Conservation (phyloP, 2,113 vertebrate species). For the Megaceryle torquata region DNA sequence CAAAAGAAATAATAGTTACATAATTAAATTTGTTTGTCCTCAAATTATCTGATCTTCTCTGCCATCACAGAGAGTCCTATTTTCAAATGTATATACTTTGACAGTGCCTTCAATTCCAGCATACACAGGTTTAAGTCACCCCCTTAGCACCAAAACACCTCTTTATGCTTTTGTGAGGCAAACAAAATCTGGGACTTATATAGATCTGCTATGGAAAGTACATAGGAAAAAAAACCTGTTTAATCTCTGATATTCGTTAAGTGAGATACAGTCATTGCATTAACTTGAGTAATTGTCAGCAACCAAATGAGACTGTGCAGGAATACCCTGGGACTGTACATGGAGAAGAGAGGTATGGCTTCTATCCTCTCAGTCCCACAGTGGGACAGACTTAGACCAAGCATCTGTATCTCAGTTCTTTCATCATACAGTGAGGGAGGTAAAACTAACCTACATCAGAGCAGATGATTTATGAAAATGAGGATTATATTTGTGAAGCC, state of each 20-base stretch:
- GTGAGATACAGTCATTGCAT: neutral
- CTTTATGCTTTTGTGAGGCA: neutral
- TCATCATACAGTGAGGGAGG: neutral
- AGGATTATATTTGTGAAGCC: neutral
- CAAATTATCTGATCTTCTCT: conserved; percentile 17
- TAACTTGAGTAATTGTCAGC: neutral
- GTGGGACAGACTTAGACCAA: neutral
- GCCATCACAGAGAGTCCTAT: neutral
- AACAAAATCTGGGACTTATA: neutral
- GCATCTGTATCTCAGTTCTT: neutral
- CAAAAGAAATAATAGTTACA: neutral
- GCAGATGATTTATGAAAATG: neutral
- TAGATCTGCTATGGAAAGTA: neutral
- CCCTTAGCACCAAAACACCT: neutral
- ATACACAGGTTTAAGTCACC: neutral
- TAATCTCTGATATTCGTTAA: neutral
- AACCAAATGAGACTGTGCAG: neutral
- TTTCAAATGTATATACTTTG: neutral
- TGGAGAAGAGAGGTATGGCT: neutral
- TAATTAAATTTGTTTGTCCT: neutral
- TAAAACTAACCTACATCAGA: neutral
- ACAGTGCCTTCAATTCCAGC: neutral
- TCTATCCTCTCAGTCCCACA: neutral
- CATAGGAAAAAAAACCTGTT: neutral
- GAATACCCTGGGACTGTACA: neutral